phyloP scores from a whole-genome alignment of 2,113 vertebrate genomes.

The Sterna hirundo region DNA sequence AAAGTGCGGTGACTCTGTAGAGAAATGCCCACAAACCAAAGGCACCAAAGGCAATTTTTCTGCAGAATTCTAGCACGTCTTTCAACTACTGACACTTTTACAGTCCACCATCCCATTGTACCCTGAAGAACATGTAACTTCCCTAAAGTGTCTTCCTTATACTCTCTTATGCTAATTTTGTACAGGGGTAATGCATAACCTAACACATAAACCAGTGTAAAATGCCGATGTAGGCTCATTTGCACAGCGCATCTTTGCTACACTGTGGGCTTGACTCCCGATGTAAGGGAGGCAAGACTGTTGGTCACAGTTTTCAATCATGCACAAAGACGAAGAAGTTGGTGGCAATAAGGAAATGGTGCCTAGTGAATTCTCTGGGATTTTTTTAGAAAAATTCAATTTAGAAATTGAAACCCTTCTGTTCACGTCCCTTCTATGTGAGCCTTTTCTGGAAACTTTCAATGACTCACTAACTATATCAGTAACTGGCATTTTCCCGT shows the following conservation, averaged over 20 bases:
- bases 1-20: rapidly evolving
- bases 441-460: not conserved
- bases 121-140: not conserved
- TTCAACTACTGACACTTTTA: not conserved
- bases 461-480: not conserved
- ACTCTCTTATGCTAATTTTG: not conserved
- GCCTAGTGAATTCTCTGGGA: not conserved
- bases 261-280: not conserved
- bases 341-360: not conserved
- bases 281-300: not conserved
- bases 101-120: not conserved
- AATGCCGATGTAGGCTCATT: not conserved
- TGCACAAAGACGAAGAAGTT: not conserved
- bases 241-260: rapidly evolving
- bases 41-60: not conserved
- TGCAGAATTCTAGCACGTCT: not conserved
- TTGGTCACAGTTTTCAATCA: not conserved
- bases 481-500: not conserved
- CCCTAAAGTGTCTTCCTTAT: not conserved
- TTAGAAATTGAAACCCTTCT: not conserved
- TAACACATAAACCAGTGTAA: not conserved
- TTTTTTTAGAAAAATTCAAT: not conserved
- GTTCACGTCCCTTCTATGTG: not conserved
- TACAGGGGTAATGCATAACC: not conserved
- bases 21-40: not conserved